Conservation (phyloP, 2,888 invertebrate genomes). For the Mimas tiliae region DNA sequence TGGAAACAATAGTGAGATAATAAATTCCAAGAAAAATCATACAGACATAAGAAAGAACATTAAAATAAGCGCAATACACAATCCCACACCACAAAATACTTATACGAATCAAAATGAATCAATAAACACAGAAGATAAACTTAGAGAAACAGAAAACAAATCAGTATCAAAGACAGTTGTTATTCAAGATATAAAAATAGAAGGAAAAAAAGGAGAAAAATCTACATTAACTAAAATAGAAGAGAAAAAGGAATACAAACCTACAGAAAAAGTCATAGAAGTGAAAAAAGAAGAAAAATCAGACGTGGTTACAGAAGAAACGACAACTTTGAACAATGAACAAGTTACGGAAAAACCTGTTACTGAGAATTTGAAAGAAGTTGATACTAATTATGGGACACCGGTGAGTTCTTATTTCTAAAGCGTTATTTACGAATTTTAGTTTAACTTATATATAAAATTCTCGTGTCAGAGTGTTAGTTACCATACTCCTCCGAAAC, state of each 20-base stretch:
- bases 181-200: not conserved
- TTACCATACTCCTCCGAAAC: no score
- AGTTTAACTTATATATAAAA: no score
- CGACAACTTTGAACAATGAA: not conserved
- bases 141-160: not conserved
- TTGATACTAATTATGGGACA: slow-evolving; percentile 36
- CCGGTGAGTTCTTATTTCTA: slow-evolving; percentile 34
- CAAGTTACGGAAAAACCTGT: slow-evolving; percentile 20
- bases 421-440: not conserved
- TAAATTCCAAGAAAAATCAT: slow-evolving; percentile 33
- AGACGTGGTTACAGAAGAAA: slow-evolving; percentile 6
- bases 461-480: no score
- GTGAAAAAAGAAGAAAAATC: slow-evolving; percentile 13
- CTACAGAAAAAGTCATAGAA: slow-evolving; percentile 15
- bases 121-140: slow-evolving; percentile 19
- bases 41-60: slow-evolving; percentile 29
- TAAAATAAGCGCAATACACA: not conserved
- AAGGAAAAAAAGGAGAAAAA: not conserved
- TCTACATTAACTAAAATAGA: slow-evolving; percentile 12
- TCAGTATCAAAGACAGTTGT: not conserved
- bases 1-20: slow-evolving; percentile 56
- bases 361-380: slow-evolving; percentile 33
- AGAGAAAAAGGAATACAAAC: slow-evolving; percentile 17
- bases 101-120: not conserved
- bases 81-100: not conserved